Evolutionary conservation across 2,888 invertebrate species (phyloP).

Genomic region (Tinea semifulvella): DNA sequence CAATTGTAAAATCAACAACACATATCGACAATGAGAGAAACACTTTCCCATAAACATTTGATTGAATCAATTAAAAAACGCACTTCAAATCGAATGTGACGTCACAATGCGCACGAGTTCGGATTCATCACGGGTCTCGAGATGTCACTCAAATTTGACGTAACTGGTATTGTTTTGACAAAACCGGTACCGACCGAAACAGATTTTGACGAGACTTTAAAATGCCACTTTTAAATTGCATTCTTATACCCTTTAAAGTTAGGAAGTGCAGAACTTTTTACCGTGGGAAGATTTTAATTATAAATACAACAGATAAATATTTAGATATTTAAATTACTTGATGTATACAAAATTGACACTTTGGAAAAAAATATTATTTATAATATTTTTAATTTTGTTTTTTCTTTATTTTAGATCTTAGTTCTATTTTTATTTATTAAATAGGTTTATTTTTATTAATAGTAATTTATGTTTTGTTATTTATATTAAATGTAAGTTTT

Average conservation of each 20-base stretch:
- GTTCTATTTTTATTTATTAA: no score
- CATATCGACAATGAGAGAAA: neutral
- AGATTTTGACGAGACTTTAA: conserved; percentile 52
- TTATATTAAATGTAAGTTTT: no score
- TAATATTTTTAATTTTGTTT: no score
- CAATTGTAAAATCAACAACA: neutral
- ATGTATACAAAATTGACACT: no score
- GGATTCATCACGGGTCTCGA: conserved; percentile 50
- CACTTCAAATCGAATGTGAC: conserved; percentile 6
- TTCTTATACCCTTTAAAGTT: conserved; percentile 33
- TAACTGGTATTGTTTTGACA: conserved; percentile 37
- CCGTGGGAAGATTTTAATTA: no score
- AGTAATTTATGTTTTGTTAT: no score
- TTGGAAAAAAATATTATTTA: no score
- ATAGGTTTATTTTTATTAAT: no score
- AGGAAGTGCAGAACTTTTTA: conserved; percentile 23
- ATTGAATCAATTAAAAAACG: conserved; percentile 11
- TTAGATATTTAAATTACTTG: no score
- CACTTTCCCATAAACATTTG: conserved; percentile 13
- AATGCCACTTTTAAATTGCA: conserved; percentile 47
- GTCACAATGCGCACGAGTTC: conserved; percentile 39
- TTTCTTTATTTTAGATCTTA: no score
- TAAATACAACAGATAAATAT: no score
- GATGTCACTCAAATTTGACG: conserved; percentile 52
- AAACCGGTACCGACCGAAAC: conserved; percentile 42